Conservation (phyloP, 37 sponge, comb jelly and placozoan genomes). For the Cliona cf. orientalis region DNA sequence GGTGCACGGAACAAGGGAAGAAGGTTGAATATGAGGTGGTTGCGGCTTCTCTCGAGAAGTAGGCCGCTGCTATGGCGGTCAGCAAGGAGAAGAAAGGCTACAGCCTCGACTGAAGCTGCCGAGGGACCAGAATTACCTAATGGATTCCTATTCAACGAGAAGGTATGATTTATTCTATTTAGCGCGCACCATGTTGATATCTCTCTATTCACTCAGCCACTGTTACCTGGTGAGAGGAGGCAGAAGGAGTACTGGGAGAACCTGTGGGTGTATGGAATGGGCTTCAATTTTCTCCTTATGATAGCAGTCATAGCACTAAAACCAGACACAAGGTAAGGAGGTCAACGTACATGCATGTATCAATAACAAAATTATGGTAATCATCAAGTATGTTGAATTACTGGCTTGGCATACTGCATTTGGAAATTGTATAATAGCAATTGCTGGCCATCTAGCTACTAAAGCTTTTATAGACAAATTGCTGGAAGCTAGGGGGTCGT, state of each 20-base stretch:
- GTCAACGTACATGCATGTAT: not conserved
- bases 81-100: slow-evolving; percentile 6
- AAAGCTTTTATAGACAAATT: too few relatives aligned
- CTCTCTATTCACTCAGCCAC: slow-evolving; percentile 41
- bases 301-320: slow-evolving; percentile 33
- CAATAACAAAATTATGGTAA: not conserved
- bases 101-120: not conserved
- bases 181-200: not conserved
- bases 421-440: not conserved
- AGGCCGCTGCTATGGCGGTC: slow-evolving; percentile 2
- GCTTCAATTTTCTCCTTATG: slow-evolving; percentile 52
- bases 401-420: not conserved
- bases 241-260: slow-evolving; percentile 79
- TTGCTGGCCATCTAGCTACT: too few relatives aligned
- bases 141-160: slow-evolving; percentile 82
- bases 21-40: not conserved
- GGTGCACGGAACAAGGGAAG: slow-evolving; percentile 13
- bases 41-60: not conserved
- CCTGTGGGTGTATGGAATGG: slow-evolving; percentile 59
- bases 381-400: not conserved
- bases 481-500: too few relatives aligned
- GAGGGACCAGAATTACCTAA: slow-evolving; percentile 62
- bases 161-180: slow-evolving; percentile 36
- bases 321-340: slow-evolving; percentile 69
- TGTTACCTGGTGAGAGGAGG: slow-evolving; percentile 75